Conservation (phyloP, 2,113 vertebrate genomes). For the Lathamus discolor region DNA sequence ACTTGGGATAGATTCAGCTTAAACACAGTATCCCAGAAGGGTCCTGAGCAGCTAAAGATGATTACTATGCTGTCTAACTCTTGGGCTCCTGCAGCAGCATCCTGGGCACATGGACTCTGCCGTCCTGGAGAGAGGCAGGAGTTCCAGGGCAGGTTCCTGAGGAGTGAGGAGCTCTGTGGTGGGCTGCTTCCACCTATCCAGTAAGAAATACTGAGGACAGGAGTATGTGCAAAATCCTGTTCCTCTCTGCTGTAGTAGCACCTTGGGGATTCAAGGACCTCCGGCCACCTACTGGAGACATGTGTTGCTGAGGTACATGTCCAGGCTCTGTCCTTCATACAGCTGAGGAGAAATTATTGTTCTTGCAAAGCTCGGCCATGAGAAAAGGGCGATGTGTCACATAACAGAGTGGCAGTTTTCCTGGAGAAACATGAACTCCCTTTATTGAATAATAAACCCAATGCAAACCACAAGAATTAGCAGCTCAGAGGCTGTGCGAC, state of each 20-base stretch:
- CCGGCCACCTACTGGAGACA: not conserved
- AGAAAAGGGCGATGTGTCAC: not conserved
- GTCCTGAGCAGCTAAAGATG: not conserved
- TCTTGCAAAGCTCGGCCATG: not conserved
- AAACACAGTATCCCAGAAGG: not conserved
- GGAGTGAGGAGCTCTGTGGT: not conserved
- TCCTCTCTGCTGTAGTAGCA: not conserved
- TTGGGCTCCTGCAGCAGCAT: not conserved
- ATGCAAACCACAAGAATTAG: not conserved
- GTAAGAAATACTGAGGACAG: not conserved
- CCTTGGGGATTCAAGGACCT: not conserved
- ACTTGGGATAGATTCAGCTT: not conserved
- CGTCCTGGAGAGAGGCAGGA: not conserved
- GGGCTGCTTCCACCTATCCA: not conserved
- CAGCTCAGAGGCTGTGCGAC: not conserved
- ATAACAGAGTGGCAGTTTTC: not conserved
- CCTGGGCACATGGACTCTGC: not conserved
- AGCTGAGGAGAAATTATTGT: not conserved
- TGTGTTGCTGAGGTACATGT: not conserved
- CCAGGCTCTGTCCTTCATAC: not conserved
- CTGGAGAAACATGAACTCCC: not conserved
- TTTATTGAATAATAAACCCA: not conserved
- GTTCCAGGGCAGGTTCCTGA: not conserved
- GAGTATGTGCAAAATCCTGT: not conserved
- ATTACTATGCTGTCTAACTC: not conserved